These are phyloP conservation scores for Rambutsinella grinnellia DNA, from an alignment of 2,888 invertebrate species.

Conservation along the genomic window DNA sequence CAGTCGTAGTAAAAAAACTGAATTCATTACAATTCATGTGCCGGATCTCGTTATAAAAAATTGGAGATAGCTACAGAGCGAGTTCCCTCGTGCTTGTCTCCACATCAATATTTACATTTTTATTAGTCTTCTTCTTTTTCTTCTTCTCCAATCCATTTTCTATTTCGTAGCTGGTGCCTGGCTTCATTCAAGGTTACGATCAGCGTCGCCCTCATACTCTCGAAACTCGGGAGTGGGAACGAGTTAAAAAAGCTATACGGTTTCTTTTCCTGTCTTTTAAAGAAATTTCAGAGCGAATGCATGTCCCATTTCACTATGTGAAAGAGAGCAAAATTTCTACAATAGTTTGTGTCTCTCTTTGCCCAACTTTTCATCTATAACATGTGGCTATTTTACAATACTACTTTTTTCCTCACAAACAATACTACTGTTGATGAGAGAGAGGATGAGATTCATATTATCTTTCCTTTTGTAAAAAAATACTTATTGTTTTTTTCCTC, in stretches of 20 bases:
- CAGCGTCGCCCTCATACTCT: constrained; percentile 34
- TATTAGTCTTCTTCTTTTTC: constrained; percentile 55
- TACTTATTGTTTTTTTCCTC: constrained; percentile 47
- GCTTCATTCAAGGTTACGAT: constrained; percentile 52
- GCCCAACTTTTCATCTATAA: neutral
- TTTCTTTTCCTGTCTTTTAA: constrained; percentile 54
- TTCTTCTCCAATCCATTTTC: constrained; percentile 31
- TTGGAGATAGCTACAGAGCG: no score
- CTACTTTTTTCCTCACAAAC: neutral
- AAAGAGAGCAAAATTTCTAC: constrained; percentile 17
- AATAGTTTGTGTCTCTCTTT: neutral
- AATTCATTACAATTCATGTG: no score
- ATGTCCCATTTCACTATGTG: constrained; percentile 38
- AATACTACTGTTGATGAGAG: constrained; percentile 19
- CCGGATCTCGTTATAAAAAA: no score
- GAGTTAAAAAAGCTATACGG: constrained; percentile 46
- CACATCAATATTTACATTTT: constrained; percentile 56
- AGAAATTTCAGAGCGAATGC: constrained; percentile 22
- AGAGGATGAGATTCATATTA: constrained; percentile 26
- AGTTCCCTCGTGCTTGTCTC: no score
- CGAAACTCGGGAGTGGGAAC: constrained; percentile 33
- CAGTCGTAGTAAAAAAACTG: neutral
- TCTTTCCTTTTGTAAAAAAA: constrained; percentile 50
- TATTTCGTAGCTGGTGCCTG: constrained; percentile 41
- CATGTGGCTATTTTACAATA: constrained; percentile 18